A percentile compares a stretch with the other conserved stretches of the same genome.
These are phyloP conservation scores for Cybosia mesomella DNA, from an alignment of 2,888 invertebrate genomes.

Conservation along the genomic window DNA sequence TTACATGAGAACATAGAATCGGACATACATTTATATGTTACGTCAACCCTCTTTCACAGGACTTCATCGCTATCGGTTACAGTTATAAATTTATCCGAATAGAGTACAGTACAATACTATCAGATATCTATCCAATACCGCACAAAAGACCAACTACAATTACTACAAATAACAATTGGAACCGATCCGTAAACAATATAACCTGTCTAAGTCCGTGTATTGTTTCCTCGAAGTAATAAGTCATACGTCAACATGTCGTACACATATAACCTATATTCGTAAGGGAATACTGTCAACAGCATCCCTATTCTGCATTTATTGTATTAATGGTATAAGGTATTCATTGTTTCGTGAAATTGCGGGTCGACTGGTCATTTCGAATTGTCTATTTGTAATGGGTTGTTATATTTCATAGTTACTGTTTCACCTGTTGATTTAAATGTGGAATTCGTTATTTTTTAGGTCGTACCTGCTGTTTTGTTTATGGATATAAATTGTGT, in stretches of 20 bases:
- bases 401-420: background rate
- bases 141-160: conserved; percentile 22
- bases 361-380: conserved; percentile 7
- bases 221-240: conserved; percentile 44
- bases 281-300: conserved; percentile 47
- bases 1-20: too few relatives aligned
- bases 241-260: conserved; percentile 50
- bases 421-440: background rate
- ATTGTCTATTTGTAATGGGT: background rate
- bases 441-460: background rate
- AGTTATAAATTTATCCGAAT: background rate
- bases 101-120: conserved; percentile 8
- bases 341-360: conserved; percentile 36
- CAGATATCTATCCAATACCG: background rate
- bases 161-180: conserved; percentile 25
- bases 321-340: conserved; percentile 30
- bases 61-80: background rate
- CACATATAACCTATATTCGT: conserved; percentile 46
- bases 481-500: too few relatives aligned
- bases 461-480: too few relatives aligned
- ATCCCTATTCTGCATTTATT: conserved; percentile 42
- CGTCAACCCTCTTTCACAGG: too few relatives aligned
- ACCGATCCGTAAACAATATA: conserved; percentile 30
- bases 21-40: too few relatives aligned
- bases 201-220: conserved; percentile 16